phyloP scores from a whole-genome alignment of 2,797 vertebrate species.

The Epinephelus awoara region DNA sequence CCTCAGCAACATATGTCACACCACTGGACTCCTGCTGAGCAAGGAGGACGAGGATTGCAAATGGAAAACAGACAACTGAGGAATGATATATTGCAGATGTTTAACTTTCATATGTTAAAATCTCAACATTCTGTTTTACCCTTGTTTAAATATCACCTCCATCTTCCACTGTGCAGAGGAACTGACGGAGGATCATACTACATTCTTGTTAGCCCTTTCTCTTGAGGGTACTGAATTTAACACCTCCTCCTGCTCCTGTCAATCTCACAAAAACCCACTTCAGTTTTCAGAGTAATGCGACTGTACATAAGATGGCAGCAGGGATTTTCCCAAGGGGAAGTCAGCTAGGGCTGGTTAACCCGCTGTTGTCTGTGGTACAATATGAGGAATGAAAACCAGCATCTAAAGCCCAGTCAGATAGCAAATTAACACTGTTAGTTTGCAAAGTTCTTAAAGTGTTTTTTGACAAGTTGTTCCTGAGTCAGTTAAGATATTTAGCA shows the following conservation, averaged over 20 bases:
- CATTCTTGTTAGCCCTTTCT: slow-evolving; percentile 1
- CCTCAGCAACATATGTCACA: slow-evolving; percentile 7
- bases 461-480: slow-evolving; percentile 54
- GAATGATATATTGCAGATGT: not conserved
- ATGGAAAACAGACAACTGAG: not conserved
- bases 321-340: slow-evolving; percentile 34
- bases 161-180: not conserved
- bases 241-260: not conserved
- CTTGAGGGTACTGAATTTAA: not conserved
- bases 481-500: slow-evolving; percentile 41
- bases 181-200: not conserved
- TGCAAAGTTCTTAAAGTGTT: slow-evolving; percentile 15
- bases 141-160: not conserved
- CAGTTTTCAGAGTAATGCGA: slow-evolving; percentile 29
- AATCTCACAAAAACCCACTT: slow-evolving; percentile 15
- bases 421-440: slow-evolving; percentile 11
- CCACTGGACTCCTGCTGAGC: not conserved
- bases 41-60: not conserved
- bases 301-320: slow-evolving; percentile 12
- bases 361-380: slow-evolving; percentile 3
- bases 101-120: slow-evolving; percentile 17
- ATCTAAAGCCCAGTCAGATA: not conserved
- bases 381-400: slow-evolving; percentile 29
- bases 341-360: slow-evolving; percentile 29
- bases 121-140: not conserved